phyloP scores from a whole-genome alignment of 1,140 invertebrate genomes.

The Pogonognathellus flavescens region DNA sequence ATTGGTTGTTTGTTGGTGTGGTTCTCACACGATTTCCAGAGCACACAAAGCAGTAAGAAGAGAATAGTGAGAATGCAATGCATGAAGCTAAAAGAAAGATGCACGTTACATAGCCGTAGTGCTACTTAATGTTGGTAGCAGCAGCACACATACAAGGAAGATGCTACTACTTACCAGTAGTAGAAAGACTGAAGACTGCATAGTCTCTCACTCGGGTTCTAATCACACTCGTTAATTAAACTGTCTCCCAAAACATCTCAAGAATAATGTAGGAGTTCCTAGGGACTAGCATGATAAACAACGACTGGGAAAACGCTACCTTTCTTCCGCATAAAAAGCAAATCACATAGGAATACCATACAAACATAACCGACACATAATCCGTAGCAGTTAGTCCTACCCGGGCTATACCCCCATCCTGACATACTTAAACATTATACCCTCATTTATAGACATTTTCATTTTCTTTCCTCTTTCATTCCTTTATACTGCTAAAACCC shows the following conservation, averaged over 20 bases:
- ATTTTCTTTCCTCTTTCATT: neutral
- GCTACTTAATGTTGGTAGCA: neutral
- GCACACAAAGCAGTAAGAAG: neutral
- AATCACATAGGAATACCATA: constrained; percentile 58
- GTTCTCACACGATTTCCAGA: neutral
- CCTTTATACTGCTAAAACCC: neutral
- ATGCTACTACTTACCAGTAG: constrained; percentile 10
- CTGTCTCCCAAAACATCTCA: constrained; percentile 66
- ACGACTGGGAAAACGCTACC: constrained; percentile 63
- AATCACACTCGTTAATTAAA: constrained; percentile 67
- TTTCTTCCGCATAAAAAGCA: constrained; percentile 56
- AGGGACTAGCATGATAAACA: constrained; percentile 67
- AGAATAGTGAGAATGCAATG: constrained; percentile 6
- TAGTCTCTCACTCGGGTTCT: constrained; percentile 63
- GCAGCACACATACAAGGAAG: constrained; percentile 50
- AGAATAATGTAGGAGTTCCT: constrained; percentile 67
- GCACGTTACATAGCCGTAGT: neutral
- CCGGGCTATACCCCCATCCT: neutral
- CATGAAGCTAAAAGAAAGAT: neutral
- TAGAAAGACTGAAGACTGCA: neutral
- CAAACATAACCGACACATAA: constrained; percentile 38
- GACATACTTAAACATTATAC: neutral
- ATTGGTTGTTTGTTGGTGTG: constrained; percentile 43
- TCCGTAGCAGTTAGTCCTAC: constrained; percentile 29
- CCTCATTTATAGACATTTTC: constrained; percentile 14